phyloP scores from a whole-genome alignment of 2,113 vertebrate species.

The Odocoileus virginianus region DNA sequence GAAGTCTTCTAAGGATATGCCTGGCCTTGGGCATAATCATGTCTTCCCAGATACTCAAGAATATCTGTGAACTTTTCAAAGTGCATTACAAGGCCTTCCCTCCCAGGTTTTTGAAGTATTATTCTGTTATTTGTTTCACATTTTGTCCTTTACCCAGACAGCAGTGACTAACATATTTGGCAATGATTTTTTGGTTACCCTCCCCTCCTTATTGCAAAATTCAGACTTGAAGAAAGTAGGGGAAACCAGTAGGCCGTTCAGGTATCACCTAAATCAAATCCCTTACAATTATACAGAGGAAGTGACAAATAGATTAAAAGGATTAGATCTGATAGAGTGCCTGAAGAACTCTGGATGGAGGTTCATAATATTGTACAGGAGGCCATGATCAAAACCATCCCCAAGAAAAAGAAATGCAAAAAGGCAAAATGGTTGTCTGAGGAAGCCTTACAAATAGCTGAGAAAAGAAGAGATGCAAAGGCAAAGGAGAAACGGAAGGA shows the following conservation, averaged over 20 bases:
- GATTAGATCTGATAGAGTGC: not conserved
- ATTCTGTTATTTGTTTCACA: not conserved
- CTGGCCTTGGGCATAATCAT: not conserved
- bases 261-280: not conserved
- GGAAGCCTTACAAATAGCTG: not conserved
- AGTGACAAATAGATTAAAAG: not conserved
- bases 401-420: not conserved
- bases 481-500: not conserved
- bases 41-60: not conserved
- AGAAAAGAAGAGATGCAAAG: not conserved
- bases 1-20: not conserved
- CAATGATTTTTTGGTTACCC: not conserved
- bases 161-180: not conserved
- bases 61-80: not conserved
- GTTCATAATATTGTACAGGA: not conserved
- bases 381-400: not conserved
- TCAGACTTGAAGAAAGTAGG: not conserved
- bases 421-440: not conserved
- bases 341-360: not conserved
- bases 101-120: not conserved
- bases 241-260: not conserved
- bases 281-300: not conserved
- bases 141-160: not conserved
- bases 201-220: not conserved
- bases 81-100: not conserved